These are phyloP conservation scores for Zhuqinia jingwanae DNA, from an alignment of 2,888 invertebrate species.

Conservation along the genomic window DNA sequence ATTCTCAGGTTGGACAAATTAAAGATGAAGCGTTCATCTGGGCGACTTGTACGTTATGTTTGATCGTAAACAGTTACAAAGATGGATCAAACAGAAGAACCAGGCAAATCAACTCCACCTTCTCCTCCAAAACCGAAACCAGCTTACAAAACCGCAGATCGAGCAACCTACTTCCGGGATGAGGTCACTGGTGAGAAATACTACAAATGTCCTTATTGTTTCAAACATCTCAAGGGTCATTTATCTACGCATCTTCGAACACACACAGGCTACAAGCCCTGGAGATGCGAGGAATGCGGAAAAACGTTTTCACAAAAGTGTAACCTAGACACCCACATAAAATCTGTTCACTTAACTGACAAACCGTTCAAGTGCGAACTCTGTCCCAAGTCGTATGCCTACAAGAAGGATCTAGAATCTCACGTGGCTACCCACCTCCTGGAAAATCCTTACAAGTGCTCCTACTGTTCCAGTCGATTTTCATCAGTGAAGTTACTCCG, in stretches of 20 bases:
- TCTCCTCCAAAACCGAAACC: background rate
- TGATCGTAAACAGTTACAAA: too few species aligned
- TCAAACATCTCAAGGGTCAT: conserved; percentile 17
- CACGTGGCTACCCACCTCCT: background rate
- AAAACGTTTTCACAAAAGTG: conserved; percentile 5
- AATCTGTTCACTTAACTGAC: background rate
- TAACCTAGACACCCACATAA: background rate
- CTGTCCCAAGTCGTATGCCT: conserved; percentile 6
- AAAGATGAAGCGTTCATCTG: too few species aligned
- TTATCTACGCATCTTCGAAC: conserved; percentile 14
- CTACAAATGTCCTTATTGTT: conserved; percentile 5
- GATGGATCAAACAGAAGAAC: too few species aligned
- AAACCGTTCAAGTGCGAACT: background rate
- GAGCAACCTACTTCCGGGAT: conserved; percentile 18
- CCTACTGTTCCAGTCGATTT: background rate
- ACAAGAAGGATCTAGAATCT: background rate
- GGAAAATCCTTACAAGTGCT: conserved; percentile 6
- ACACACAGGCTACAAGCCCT: background rate
- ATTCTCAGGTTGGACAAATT: too few species aligned
- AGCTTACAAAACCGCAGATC: conserved; percentile 14
- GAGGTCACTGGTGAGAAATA: conserved; percentile 9
- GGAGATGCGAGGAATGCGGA: background rate
- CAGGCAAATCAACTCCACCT: background rate
- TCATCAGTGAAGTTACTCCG: background rate
- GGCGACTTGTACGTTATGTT: too few species aligned